These are phyloP conservation scores for Gonocerus acuteangulatus DNA, from an alignment of 2,888 invertebrate genomes.

Conservation along the genomic window DNA sequence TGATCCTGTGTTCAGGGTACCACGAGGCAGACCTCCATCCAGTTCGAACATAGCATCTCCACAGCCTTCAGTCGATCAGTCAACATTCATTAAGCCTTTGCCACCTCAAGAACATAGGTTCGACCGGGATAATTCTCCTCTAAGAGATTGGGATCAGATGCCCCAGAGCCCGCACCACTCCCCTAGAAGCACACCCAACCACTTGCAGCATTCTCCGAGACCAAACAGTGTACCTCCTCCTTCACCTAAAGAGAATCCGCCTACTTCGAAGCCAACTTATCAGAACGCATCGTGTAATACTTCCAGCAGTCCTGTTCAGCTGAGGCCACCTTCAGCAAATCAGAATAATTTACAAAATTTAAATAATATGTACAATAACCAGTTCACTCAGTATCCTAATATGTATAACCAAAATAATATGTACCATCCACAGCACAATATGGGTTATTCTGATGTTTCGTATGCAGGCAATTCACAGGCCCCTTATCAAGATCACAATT, in stretches of 20 bases:
- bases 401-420: not conserved
- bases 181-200: constrained; percentile 1
- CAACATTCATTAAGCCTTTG: constrained; percentile 57
- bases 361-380: constrained; percentile 8
- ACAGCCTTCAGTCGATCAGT: constrained; percentile 47
- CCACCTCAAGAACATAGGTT: constrained; percentile 41
- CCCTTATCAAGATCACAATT: constrained; percentile 3
- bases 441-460: not conserved
- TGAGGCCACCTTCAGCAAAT: not conserved
- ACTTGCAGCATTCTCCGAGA: constrained; percentile 46
- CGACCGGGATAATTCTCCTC: constrained; percentile 15
- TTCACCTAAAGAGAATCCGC: constrained; percentile 8
- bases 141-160: constrained; percentile 16
- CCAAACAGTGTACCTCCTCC: constrained; percentile 34
- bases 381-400: constrained; percentile 3
- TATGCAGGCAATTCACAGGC: not conserved
- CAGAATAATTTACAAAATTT: not conserved
- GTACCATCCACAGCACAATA: not conserved
- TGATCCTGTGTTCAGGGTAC: constrained; percentile 49
- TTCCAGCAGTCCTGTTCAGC: not conserved
- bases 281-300: not conserved
- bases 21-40: constrained; percentile 57
- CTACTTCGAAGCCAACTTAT: constrained; percentile 1
- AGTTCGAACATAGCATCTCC: constrained; percentile 48
- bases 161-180: constrained; percentile 16